Conservation (phyloP, 2,888 invertebrate species). For the Cacoxenus indagator region DNA sequence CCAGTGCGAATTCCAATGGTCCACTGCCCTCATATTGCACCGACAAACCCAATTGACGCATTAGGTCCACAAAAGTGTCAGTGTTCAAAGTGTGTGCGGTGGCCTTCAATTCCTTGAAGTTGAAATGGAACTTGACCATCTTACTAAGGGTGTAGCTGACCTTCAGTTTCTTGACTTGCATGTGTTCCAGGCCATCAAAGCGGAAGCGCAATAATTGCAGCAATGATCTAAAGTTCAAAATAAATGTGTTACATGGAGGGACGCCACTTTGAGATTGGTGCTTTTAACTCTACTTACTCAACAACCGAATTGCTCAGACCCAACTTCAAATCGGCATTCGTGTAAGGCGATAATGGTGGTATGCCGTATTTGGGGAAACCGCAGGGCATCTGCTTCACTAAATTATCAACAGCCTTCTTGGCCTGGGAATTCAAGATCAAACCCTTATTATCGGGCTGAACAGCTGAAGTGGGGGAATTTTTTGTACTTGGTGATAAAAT, state of each 20-base stretch:
- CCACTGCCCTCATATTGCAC: conserved; percentile 61
- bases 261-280: neutral
- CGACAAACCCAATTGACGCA: conserved; percentile 52
- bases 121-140: conserved; percentile 59
- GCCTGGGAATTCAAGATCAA: conserved; percentile 58
- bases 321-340: conserved; percentile 57
- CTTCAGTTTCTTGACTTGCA: conserved; percentile 59
- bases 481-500: neutral
- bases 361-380: conserved; percentile 63
- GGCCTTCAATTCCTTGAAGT: conserved; percentile 49
- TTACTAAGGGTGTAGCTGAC: conserved; percentile 59
- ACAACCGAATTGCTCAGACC: conserved; percentile 49
- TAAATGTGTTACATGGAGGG: neutral
- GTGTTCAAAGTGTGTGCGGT: conserved; percentile 49
- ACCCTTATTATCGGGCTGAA: conserved; percentile 44
- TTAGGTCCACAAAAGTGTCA: conserved; percentile 51
- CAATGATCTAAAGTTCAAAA: conserved; percentile 39
- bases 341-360: conserved; percentile 66
- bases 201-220: conserved; percentile 59
- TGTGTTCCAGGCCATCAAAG: conserved; percentile 61
- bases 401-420: conserved; percentile 52
- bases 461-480: conserved; percentile 33
- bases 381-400: conserved; percentile 60
- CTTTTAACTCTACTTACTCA: conserved; percentile 52
- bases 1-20: conserved; percentile 53